These are phyloP conservation scores for Hydractinia symbiolongicarpus DNA, from an alignment of 30 jellyfish, hydroid and myxozoan species.

Conservation along the genomic window DNA sequence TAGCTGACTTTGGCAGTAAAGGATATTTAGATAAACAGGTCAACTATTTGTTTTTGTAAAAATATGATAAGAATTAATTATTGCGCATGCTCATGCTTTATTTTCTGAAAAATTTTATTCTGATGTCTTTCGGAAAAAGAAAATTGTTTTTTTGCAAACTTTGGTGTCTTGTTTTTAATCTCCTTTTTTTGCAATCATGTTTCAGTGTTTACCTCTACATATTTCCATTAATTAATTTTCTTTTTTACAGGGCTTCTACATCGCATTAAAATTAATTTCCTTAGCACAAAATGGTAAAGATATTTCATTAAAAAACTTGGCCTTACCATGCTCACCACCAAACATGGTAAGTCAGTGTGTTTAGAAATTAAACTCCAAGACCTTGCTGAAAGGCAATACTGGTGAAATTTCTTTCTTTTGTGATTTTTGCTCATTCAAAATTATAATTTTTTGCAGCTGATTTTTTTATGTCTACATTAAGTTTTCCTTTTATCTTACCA, in stretches of 20 bases:
- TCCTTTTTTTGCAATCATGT: no score
- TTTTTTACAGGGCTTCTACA: conserved; percentile 52
- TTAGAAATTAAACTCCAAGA: neutral
- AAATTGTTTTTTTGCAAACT: no score
- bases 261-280: conserved; percentile 67
- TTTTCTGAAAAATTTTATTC: no score
- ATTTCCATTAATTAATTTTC: neutral
- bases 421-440: neutral
- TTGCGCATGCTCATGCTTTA: no score
- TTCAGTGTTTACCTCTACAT: no score
- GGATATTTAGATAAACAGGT: conserved; percentile 88
- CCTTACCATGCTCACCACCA: conserved; percentile 59
- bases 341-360: conserved; percentile 38
- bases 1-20: conserved; percentile 52
- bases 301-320: conserved; percentile 19
- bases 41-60: neutral
- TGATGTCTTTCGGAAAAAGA: no score
- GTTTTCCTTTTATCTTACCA: no score
- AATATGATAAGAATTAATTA: no score
- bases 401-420: neutral
- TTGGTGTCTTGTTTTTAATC: no score
- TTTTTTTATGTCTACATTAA: no score
- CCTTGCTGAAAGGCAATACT: neutral
- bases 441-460: no score
- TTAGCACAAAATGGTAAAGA: conserved; percentile 72